Conservation (phyloP, 2,113 vertebrate genomes). For the Dermatemys mawii region DNA sequence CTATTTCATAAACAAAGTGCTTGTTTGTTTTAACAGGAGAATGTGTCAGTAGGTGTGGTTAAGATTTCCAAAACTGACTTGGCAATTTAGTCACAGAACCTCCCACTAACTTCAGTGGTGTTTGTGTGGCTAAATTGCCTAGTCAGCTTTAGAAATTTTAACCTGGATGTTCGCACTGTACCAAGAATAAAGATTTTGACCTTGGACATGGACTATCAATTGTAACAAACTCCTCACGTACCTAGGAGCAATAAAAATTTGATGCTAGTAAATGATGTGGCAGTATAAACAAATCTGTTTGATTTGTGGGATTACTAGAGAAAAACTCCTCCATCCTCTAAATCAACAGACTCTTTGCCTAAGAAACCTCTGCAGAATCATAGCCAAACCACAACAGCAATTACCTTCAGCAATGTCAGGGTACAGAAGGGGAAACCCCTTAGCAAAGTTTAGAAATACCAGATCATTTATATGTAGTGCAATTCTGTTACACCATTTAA, state of each 20-base stretch:
- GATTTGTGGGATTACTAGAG: background rate
- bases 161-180: background rate
- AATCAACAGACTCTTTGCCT: background rate
- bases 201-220: background rate
- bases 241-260: background rate
- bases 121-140: background rate
- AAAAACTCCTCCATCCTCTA: background rate
- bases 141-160: background rate
- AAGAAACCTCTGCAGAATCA: background rate
- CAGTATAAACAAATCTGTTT: background rate
- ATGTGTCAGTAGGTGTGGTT: background rate
- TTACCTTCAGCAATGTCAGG: background rate
- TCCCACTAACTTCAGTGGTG: background rate
- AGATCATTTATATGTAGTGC: fast-evolving
- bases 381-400: background rate
- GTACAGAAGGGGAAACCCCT: background rate
- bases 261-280: background rate
- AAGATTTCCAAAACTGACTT: background rate
- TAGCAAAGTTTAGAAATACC: background rate
- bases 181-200: background rate
- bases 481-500: background rate
- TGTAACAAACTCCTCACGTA: background rate
- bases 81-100: background rate
- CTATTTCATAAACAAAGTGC: background rate
- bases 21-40: background rate